Base-by-base conservation (phyloP, 2,888 invertebrate species). In the Monoplex corrugatus region DNA sequence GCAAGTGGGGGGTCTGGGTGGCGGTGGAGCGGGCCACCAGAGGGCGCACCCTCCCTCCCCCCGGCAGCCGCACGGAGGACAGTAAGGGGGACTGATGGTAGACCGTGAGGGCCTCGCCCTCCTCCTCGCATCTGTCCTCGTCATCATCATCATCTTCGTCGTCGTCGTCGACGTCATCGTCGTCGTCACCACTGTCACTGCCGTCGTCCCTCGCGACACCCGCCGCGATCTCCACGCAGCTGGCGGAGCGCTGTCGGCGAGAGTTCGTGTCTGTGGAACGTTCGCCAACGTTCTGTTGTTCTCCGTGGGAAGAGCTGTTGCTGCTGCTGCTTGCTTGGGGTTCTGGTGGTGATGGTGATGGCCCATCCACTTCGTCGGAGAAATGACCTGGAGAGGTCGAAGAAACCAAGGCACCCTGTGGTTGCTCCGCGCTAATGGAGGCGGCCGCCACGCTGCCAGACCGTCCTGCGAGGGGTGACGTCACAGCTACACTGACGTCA, bases 1-100 rank as follows among this genome's bases (percentile, higher is more conserved):
- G 90, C 43, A 91, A 91, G 90, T 92, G 93, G n/a, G 94, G 94
- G 23, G 94, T 94, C 87, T 94, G 94, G n/a, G 94, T 94, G 75
- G 93, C 93, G 10, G 93, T 91, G 86, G 92, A 92, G 78, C 94
- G 91, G 13, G 90, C 68, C 10, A 86, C 40, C 28, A 89, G 75
- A 28, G 88, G 90, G 8, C 86, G 86, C 57, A 89, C 86, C 80
- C 87, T 78, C 28, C 82, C 82, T 3, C 86, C 82, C 23, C 87
- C 84, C 10, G 86, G 84, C 84, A 83, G 35, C 1, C 82, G 43
- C n/a, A 90, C 32, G 35, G 57, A n/a, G 0, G 88, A 87, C 28
- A 87, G 40, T 19, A 50, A 50, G 2, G 57, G 50, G 2, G 68
- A 63, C 82, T 87, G 87, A 44, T 87, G 87, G 43, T 82, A 87